These are phyloP conservation scores for Lissonota sp. DNA, from an alignment of 2,888 invertebrate species.

Conservation along the genomic window DNA sequence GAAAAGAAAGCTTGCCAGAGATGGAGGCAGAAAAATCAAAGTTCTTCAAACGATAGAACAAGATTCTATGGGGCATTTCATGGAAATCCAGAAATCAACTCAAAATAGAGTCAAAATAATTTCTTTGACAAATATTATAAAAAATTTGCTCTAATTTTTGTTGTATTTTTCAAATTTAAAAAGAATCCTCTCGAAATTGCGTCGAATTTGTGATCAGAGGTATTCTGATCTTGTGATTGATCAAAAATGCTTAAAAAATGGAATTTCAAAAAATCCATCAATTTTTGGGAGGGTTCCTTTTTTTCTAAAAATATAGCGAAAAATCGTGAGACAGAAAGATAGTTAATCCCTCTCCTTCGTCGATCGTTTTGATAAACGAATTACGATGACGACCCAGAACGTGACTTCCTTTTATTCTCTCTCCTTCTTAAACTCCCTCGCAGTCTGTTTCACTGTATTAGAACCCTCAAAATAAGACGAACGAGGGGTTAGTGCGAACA, in stretches of 20 bases:
- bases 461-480: background rate
- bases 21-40: conserved; percentile 1
- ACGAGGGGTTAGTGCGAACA: background rate
- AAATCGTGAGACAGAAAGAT: background rate
- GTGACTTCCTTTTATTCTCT: conserved; percentile 54
- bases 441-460: conserved; percentile 10
- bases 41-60: background rate
- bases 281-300: too few relatives aligned
- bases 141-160: too few relatives aligned
- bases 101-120: too few relatives aligned
- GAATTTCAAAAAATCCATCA: too few relatives aligned
- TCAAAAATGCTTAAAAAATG: too few relatives aligned
- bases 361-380: conserved; percentile 45
- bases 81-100: too few relatives aligned
- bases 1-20: too few relatives aligned
- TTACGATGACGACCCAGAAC: conserved; percentile 59
- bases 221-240: too few relatives aligned
- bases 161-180: too few relatives aligned
- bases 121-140: too few relatives aligned
- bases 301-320: background rate
- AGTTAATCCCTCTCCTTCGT: background rate
- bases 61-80: background rate
- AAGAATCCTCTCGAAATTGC: too few relatives aligned
- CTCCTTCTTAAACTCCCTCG: conserved; percentile 32
- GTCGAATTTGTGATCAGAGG: too few relatives aligned